Evolutionary conservation across 2,797 vertebrate genomes (phyloP).

Genomic region (Otus scops): DNA sequence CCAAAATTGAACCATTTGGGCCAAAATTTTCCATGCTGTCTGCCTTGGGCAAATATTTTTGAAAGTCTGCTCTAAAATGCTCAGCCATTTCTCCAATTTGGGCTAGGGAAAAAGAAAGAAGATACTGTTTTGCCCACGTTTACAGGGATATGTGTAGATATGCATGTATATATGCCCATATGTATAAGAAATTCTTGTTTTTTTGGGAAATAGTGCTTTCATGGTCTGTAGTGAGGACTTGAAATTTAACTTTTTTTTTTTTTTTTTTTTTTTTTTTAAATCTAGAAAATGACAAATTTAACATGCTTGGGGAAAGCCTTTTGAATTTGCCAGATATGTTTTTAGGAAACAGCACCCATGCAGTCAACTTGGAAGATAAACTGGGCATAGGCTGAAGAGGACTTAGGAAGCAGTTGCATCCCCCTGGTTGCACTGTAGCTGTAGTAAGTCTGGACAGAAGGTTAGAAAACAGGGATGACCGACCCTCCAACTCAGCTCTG

Average conservation of each 20-base stretch:
- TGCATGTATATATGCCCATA: background rate
- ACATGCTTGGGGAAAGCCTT: background rate
- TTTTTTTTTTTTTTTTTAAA: background rate
- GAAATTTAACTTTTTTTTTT: background rate
- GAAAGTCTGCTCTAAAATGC: background rate
- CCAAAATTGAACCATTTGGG: conserved; percentile 5
- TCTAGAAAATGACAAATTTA: background rate
- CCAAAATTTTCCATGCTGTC: conserved; percentile 12
- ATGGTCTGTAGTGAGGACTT: background rate
- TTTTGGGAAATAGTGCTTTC: background rate
- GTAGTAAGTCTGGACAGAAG: background rate
- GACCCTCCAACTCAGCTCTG: background rate
- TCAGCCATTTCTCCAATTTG: background rate
- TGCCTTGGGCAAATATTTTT: conserved; percentile 8
- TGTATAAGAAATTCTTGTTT: background rate
- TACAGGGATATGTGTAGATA: background rate
- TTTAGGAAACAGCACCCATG: background rate
- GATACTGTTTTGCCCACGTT: background rate
- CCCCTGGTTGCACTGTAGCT: background rate
- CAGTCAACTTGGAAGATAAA: background rate
- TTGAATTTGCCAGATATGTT: background rate
- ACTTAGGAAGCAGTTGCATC: background rate
- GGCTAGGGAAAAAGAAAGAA: background rate
- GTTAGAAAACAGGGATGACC: background rate
- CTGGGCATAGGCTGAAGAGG: background rate